Conservation (phyloP, 2,797 vertebrate genomes). For the Coendou prehensilis region DNA sequence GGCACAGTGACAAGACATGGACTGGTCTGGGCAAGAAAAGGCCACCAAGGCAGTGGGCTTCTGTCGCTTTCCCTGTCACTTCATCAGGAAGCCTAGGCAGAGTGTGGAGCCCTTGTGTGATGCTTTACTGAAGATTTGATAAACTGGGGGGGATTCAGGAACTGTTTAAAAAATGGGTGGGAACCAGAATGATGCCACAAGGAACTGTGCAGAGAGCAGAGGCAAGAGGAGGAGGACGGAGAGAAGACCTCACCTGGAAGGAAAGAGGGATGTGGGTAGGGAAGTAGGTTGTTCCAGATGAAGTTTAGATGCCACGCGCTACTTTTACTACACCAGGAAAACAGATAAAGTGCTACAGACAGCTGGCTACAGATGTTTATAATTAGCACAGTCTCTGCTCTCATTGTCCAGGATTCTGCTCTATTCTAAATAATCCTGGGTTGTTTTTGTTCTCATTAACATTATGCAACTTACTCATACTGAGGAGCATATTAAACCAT, state of each 20-base stretch:
- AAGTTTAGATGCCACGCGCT: constrained; percentile 7
- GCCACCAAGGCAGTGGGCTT: neutral
- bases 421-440: neutral
- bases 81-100: neutral
- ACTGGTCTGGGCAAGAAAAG: neutral
- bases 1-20: neutral
- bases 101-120: neutral
- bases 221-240: neutral
- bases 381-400: neutral
- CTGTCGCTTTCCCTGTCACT: neutral
- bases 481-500: neutral
- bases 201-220: neutral
- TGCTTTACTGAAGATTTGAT: neutral
- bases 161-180: neutral
- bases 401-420: neutral
- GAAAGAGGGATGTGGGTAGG: accelerated
- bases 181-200: neutral
- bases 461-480: neutral
- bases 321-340: constrained; percentile 44
- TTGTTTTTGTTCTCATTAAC: neutral
- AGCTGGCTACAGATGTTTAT: constrained; percentile 2
- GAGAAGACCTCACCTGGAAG: neutral
- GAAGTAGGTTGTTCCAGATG: neutral
- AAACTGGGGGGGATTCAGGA: neutral
- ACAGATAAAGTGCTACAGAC: neutral